A percentile compares a stretch with the other conserved stretches of the same genome.
These are phyloP conservation scores for Scaptomyza hsui DNA, from an alignment of 1,140 invertebrate genomes.

Conservation along the genomic window DNA sequence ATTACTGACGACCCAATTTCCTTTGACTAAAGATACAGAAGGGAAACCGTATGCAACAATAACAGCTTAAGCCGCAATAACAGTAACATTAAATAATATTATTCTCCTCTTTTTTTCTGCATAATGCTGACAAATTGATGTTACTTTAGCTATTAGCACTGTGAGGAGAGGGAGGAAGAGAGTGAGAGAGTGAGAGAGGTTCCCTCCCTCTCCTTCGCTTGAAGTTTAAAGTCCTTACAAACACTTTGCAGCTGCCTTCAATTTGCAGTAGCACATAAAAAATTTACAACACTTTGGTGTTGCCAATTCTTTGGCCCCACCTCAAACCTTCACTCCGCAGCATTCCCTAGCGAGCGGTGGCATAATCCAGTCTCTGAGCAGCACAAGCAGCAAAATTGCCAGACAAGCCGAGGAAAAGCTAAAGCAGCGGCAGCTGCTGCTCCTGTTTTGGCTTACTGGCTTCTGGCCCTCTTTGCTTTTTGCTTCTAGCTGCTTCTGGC, in stretches of 20 bases:
- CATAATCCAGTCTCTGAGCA: slow-evolving; percentile 18
- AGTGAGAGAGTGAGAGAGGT: slow-evolving; percentile 9
- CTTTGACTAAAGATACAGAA: slow-evolving; percentile 8
- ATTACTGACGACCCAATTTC: slow-evolving; percentile 62
- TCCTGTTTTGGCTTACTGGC: slow-evolving; percentile 34
- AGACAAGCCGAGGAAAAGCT: background rate
- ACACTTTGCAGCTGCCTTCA: slow-evolving; percentile 36
- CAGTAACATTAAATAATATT: slow-evolving; percentile 45
- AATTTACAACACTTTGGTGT: slow-evolving; percentile 39
- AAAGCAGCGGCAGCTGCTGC: slow-evolving; percentile 13
- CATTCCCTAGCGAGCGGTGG: slow-evolving; percentile 13
- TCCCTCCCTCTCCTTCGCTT: background rate
- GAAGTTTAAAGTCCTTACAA: slow-evolving; percentile 23
- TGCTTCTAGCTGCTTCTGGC: slow-evolving; percentile 11
- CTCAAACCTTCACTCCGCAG: too few species aligned
- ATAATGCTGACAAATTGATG: slow-evolving; percentile 48
- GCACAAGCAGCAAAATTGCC: slow-evolving; percentile 6
- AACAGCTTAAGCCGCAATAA: slow-evolving; percentile 22
- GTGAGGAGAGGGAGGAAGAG: too few species aligned
- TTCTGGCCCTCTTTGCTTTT: slow-evolving; percentile 12
- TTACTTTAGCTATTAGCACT: slow-evolving; percentile 38
- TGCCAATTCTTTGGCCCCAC: slow-evolving; percentile 7
- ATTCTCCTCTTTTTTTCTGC: slow-evolving; percentile 12
- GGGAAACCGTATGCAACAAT: slow-evolving; percentile 10
- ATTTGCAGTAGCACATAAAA: slow-evolving; percentile 51